Base-by-base conservation (phyloP, 2,113 vertebrate genomes). In the Zeus faber region DNA sequence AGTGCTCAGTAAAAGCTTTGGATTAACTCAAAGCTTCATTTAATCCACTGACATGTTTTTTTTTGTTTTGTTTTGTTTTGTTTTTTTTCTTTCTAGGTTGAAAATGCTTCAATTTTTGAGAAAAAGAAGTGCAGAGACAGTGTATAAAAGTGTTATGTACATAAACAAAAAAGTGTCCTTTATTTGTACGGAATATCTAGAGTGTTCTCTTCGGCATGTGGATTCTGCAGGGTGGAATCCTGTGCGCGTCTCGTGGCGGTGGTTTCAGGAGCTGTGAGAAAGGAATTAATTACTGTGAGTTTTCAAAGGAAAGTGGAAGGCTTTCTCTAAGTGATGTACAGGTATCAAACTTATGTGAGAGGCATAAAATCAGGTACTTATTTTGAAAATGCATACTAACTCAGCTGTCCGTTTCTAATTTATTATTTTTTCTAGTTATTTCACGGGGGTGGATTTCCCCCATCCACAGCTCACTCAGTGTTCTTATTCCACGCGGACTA, bases 191-290 rank as follows among this genome's bases (percentile, higher is more conserved):
- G 70, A 83, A 80, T 87, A 77, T 87, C 73, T 70, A 70, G 74
- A 59, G 61, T 79, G 80, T 88, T 76, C 76, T 77, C 47, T 40
- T 83, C 77, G 74, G 79, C 76, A 70, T 84, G 77, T 74, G 81
- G 85, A 87, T 90, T 91, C 89, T 90, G 89, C 89, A 77, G 89
- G 89, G 85, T 90, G 83, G 89, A 91, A 88, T 88, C 76, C 82
- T 72, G 75, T 72, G 71, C 74, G 63, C 56, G 61, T 75, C 69
- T 77, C 64, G n/a, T n/a, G n/a, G n/a, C n/a, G 81, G 77, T 82
- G 79, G 84, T 83, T 60, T 85, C 74, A 76, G 72, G 79, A 86
- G 72, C 81, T 72, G 74, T 76, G 76, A 74, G 78, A 70, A 83
- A 75, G 74, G 80, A 87, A 84, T 82, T 70, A 80, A 79, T 86